A percentile compares a stretch with the other conserved stretches of the same genome.
phyloP scores from a whole-genome alignment of 2,797 vertebrate species.

The Chelon auratus region DNA sequence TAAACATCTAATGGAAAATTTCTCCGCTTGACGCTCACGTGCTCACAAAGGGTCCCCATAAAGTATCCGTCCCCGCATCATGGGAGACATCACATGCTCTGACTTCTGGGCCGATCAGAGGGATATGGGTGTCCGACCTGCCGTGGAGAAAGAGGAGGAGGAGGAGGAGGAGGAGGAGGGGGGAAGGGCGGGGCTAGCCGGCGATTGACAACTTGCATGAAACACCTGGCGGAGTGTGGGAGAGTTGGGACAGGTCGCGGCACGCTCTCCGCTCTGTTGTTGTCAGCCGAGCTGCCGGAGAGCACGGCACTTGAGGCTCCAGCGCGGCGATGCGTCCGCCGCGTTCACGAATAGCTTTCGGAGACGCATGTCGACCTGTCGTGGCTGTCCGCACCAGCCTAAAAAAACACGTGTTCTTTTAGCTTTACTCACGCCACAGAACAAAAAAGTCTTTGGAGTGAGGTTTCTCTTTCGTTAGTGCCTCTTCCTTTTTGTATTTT shows the following conservation, averaged over 20 bases:
- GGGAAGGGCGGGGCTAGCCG: neutral
- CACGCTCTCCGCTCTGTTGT: slow-evolving; percentile 65
- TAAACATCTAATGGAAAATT: slow-evolving; percentile 63
- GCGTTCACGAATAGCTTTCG: too few species aligned
- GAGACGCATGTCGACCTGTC: too few species aligned
- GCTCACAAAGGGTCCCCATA: neutral
- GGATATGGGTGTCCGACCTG: slow-evolving; percentile 21
- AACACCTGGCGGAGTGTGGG: slow-evolving; percentile 72
- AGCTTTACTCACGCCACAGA: too few species aligned
- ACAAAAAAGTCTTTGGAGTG: too few species aligned
- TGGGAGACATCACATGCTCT: neutral
- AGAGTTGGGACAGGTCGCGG: slow-evolving; percentile 68
- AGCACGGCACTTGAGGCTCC: slow-evolving; percentile 33
- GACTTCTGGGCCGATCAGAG: neutral
- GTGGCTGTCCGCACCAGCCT: too few species aligned
- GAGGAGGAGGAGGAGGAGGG: neutral
- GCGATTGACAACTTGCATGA: slow-evolving; percentile 59
- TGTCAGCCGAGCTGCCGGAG: slow-evolving; percentile 56
- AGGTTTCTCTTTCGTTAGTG: too few species aligned
- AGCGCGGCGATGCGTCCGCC: too few species aligned
- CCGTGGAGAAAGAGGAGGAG: neutral
- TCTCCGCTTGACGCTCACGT: neutral
- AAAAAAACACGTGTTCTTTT: too few species aligned
- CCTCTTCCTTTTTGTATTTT: too few species aligned
- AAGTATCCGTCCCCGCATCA: neutral